Percentiles rank a stretch among this genome's conserved stretches.
These are phyloP conservation scores for Carduelis carduelis DNA, from an alignment of 2,797 vertebrate genomes.

Conservation along the genomic window DNA sequence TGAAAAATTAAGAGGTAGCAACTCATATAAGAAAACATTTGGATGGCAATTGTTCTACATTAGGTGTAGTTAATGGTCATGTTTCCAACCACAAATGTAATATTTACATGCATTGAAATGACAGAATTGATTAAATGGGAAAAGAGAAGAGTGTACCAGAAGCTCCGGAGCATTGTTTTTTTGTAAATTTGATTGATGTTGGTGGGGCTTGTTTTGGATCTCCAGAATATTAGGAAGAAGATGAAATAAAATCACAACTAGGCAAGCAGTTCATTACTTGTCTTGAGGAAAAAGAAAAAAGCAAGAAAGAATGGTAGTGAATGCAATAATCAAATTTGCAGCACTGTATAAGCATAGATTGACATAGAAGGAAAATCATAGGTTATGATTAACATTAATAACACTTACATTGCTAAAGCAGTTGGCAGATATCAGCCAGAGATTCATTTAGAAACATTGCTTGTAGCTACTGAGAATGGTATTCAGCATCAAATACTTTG, in stretches of 20 bases:
- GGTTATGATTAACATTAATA: slow-evolving; percentile 51
- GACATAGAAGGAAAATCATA: slow-evolving; percentile 2
- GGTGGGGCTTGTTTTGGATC: background rate
- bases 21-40: slow-evolving; percentile 26
- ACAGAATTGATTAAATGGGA: slow-evolving; percentile 39
- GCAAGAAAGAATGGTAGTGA: background rate
- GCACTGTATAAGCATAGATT: background rate
- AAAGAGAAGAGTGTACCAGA: slow-evolving; percentile 15
- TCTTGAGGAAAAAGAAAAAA: background rate
- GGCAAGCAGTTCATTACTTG: slow-evolving; percentile 13
- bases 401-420: background rate
- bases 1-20: slow-evolving; percentile 24
- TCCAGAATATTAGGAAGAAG: background rate
- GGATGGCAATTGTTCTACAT: slow-evolving; percentile 30
- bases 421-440: slow-evolving; percentile 13
- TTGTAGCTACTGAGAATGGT: slow-evolving; percentile 30
- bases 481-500: slow-evolving; percentile 3
- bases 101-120: slow-evolving; percentile 51
- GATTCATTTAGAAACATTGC: slow-evolving; percentile 30
- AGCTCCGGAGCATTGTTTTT: background rate
- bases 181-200: slow-evolving; percentile 39
- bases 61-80: slow-evolving; percentile 54
- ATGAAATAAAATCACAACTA: background rate
- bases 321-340: slow-evolving; percentile 14
- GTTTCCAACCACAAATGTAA: slow-evolving; percentile 46